Base-by-base conservation (phyloP, 2,888 invertebrate species). In the Zaprionus obscuricornis region DNA sequence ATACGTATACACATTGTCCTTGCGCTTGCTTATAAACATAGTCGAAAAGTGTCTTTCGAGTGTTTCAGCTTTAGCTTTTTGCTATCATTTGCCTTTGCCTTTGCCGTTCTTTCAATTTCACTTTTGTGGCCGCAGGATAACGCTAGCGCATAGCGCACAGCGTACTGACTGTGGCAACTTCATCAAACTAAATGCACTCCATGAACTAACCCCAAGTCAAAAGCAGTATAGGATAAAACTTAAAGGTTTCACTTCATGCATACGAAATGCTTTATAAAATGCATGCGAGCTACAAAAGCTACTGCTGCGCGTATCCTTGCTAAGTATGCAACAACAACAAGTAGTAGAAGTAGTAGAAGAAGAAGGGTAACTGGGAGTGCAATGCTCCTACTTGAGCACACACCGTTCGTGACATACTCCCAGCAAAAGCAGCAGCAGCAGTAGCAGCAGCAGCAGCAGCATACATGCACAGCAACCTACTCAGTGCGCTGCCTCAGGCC, bases 331-430 rank as follows among this genome's bases (percentile, higher is more conserved):
- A 20, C 59, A 59, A 50, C 34, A 46, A 43, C 22, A 24, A 10
- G 13, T 6, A 24, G 24, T 24, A 13, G 17, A 47, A 56, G 3
- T 1, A 24, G 34, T 16, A 39, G 39, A 36, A 42, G 50, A 40
- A 17, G 16, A 20, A 33, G 13, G 10, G 33, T 24, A 26, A 39
- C 66, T 40, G 78, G 54, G 66, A 83, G 82, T 87, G 87, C 82
- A 83, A 65, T 83, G 82, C 86, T 82, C 83, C 85, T 87, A 79
- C 78, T 82, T 78, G 66, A 83, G 68, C 77, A 69, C 72, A 74
- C 56, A 67, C 55, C 65, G 74, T 77, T 85, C 83, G 82, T 88
- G 87, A 86, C 87, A 88, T 83, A 88, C 86, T 88, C 86, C 54
- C 65, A 62, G 55, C 79, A 55, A 40, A 56, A 63, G 68, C 20